These are phyloP conservation scores for Noctilio leporinus DNA, from an alignment of 2,113 vertebrate genomes.

Conservation along the genomic window DNA sequence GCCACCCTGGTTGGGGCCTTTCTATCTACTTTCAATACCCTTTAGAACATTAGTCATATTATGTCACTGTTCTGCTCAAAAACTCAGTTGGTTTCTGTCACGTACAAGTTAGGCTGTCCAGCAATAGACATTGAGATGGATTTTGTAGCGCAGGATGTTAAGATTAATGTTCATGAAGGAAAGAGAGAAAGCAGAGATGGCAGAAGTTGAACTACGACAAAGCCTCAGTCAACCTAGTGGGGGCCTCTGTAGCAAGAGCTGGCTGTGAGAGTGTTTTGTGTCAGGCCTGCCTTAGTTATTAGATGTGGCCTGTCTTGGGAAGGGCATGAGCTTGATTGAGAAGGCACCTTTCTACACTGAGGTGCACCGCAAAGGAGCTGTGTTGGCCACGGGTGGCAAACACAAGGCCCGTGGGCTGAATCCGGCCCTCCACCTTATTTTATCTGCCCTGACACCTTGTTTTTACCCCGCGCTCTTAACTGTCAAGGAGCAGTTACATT, in stretches of 20 bases:
- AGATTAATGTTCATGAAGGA: neutral
- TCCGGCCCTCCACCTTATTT: too few relatives aligned
- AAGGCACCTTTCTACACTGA: neutral
- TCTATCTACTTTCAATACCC: neutral
- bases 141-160: neutral
- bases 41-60: neutral
- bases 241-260: neutral
- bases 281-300: neutral
- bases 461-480: too few relatives aligned
- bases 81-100: neutral
- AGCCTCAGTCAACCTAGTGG: neutral
- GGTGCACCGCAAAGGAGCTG: neutral
- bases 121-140: neutral
- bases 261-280: neutral
- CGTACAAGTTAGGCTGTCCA: neutral
- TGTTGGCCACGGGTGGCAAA: too few relatives aligned
- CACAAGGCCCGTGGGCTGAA: too few relatives aligned
- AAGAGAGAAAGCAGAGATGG: neutral
- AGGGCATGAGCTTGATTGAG: neutral
- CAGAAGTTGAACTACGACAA: neutral
- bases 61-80: neutral
- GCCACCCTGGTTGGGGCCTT: neutral
- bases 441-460: too few relatives aligned
- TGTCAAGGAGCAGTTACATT: too few relatives aligned
- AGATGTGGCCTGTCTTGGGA: neutral